These are phyloP conservation scores for Oconnorella tubifera DNA, from an alignment of 2,888 invertebrate genomes.

Conservation along the genomic window DNA sequence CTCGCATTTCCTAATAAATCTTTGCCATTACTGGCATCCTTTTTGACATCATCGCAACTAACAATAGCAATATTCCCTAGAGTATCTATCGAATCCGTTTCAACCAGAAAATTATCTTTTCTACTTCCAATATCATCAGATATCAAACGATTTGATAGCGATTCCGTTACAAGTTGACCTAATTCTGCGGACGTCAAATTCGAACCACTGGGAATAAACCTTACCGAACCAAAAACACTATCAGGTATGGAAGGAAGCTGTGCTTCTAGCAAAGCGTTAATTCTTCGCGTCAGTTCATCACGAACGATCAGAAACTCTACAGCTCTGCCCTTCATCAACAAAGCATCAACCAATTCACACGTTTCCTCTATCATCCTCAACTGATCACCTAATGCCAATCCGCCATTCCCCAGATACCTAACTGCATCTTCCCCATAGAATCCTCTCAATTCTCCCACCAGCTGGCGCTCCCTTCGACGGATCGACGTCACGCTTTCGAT, in stretches of 20 bases:
- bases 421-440: slow-evolving; percentile 45
- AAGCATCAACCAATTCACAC: slow-evolving; percentile 49
- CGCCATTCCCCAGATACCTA: slow-evolving; percentile 44
- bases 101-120: too few species aligned
- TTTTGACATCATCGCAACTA: too few species aligned
- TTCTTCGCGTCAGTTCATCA: slow-evolving; percentile 49
- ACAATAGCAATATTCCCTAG: too few species aligned
- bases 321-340: slow-evolving; percentile 47
- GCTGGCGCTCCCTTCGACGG: slow-evolving; percentile 41
- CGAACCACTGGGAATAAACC: background rate
- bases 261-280: slow-evolving; percentile 42
- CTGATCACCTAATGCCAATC: slow-evolving; percentile 30
- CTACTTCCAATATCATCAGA: too few species aligned
- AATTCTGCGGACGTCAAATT: too few species aligned
- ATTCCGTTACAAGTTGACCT: too few species aligned
- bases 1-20: too few species aligned
- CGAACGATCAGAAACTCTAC: slow-evolving; percentile 52
- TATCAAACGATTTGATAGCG: too few species aligned
- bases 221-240: background rate
- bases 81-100: too few species aligned
- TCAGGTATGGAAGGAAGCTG: background rate
- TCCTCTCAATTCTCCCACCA: slow-evolving; percentile 45
- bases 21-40: too few species aligned
- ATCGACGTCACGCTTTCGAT: slow-evolving; percentile 43
- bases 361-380: slow-evolving; percentile 47